A percentile compares a stretch with the other conserved stretches of the same genome.
Evolutionary conservation across 2,113 vertebrate species (phyloP).

Genomic region (Puntigrus tetrazona): DNA sequence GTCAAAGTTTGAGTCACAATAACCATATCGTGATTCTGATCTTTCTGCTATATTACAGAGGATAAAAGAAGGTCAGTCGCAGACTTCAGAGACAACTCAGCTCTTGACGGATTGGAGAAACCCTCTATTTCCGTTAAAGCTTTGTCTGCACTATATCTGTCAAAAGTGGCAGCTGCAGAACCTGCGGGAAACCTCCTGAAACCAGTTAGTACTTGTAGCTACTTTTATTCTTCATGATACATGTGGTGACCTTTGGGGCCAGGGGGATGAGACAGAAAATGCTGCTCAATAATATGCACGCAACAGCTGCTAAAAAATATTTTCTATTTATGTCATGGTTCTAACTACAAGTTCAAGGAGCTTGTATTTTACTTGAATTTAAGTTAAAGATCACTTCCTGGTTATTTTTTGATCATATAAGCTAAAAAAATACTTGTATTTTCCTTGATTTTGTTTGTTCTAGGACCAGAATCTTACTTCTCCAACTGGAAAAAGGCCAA

Average conservation of each 20-base stretch:
- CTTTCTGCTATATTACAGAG: constrained; percentile 62
- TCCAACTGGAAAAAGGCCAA: constrained; percentile 59
- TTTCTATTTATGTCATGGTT: not conserved
- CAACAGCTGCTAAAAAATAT: not conserved
- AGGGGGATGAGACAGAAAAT: not conserved
- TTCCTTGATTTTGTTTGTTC: constrained; percentile 20
- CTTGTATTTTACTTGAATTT: not conserved
- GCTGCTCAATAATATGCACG: not conserved
- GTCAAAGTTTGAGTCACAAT: not conserved
- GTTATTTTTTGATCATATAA: not conserved
- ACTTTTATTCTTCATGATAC: constrained; percentile 39
- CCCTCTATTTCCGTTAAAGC: constrained; percentile 71
- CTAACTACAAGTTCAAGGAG: not conserved
- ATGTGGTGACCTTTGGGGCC: constrained; percentile 22
- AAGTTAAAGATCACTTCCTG: not conserved
- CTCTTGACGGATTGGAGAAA: constrained; percentile 61
- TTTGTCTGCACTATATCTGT: constrained; percentile 76
- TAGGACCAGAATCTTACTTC: constrained; percentile 59
- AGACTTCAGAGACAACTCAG: constrained; percentile 65
- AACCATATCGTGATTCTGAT: not conserved
- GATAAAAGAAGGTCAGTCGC: constrained; percentile 66
- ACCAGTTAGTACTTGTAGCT: constrained; percentile 59
- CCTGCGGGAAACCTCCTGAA: constrained; percentile 51
- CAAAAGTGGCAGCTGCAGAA: constrained; percentile 66
- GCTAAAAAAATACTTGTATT: not conserved